These are phyloP conservation scores for Mimumesa dahlbomi DNA, from an alignment of 2,888 invertebrate genomes.

Conservation along the genomic window DNA sequence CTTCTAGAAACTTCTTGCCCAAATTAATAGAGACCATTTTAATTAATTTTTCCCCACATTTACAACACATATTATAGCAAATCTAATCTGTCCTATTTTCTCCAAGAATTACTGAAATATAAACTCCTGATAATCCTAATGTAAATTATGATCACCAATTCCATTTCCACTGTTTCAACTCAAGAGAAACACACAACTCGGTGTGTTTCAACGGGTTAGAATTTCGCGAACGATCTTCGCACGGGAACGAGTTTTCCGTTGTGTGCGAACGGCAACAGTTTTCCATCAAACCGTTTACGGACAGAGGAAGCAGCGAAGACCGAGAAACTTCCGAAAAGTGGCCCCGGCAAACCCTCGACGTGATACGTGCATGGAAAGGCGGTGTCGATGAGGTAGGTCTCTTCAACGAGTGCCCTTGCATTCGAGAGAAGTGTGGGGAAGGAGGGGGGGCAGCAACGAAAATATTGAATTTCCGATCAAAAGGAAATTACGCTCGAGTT, in stretches of 20 bases:
- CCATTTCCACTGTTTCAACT: no score
- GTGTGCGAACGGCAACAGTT: constrained; percentile 28
- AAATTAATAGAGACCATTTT: no score
- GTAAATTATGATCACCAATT: no score
- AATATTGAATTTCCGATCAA: constrained; percentile 67
- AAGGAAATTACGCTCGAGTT: constrained; percentile 66
- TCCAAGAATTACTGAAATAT: no score
- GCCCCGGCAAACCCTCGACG: constrained; percentile 18
- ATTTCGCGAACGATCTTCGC: not conserved
- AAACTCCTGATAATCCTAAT: no score
- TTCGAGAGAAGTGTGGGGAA: no score
- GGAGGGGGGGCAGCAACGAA: constrained; percentile 33
- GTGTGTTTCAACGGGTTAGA: no score
- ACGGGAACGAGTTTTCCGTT: not conserved
- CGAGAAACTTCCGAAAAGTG: constrained; percentile 33
- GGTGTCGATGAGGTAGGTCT: not conserved
- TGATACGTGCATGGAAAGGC: constrained; percentile 35
- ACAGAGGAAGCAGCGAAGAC: not conserved
- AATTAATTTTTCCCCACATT: no score
- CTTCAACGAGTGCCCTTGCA: not conserved
- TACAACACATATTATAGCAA: no score
- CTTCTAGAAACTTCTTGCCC: no score
- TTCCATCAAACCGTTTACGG: constrained; percentile 14
- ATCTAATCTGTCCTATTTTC: no score
- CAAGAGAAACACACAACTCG: no score